phyloP scores from a whole-genome alignment of 2,113 vertebrate genomes.

The Nycticebus coucang region DNA sequence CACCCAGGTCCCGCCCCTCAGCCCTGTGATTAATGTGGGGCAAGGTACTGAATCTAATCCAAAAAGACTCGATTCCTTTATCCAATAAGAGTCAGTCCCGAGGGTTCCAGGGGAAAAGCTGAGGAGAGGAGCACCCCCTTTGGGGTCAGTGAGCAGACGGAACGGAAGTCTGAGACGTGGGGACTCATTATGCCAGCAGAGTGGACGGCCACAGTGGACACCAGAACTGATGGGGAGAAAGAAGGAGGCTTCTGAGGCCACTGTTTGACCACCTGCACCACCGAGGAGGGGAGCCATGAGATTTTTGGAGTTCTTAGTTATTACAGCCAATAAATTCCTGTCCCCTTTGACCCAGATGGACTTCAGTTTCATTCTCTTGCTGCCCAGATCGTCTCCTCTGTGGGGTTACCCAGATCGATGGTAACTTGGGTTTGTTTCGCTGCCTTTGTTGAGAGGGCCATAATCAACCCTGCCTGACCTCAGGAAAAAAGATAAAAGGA shows the following conservation, averaged over 20 bases:
- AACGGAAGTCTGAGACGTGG: background rate
- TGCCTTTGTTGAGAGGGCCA: background rate
- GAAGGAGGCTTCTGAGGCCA: background rate
- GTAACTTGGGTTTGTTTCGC: fast-evolving
- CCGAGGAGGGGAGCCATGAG: background rate
- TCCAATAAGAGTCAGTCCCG: background rate
- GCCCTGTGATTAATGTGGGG: background rate
- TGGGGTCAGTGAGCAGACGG: background rate
- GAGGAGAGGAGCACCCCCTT: background rate
- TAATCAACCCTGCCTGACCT: background rate
- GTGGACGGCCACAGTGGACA: background rate
- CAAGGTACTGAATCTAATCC: background rate
- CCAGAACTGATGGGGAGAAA: background rate
- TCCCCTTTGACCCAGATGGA: background rate
- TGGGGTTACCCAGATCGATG: background rate
- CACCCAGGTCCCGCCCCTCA: background rate
- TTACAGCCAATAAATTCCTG: background rate
- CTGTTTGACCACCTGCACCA: background rate
- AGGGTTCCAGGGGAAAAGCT: background rate
- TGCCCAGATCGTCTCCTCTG: background rate
- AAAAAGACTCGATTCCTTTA: background rate
- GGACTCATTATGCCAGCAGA: background rate
- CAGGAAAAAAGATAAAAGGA: too few relatives aligned
- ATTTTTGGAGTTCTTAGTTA: background rate
- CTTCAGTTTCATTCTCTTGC: background rate